Conservation (phyloP, 2,113 vertebrate genomes). For the Elachura formosa region DNA sequence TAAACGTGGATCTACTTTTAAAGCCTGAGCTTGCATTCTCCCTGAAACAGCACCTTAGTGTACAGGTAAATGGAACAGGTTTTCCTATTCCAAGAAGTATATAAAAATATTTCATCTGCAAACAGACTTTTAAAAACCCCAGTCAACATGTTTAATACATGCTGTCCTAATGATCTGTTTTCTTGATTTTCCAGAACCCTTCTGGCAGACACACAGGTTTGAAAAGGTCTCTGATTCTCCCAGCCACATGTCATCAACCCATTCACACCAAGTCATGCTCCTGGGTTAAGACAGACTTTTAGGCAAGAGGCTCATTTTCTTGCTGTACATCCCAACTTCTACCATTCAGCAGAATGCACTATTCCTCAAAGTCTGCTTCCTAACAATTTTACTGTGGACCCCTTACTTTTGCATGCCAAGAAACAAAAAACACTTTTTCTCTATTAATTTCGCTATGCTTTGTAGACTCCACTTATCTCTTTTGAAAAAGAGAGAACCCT, state of each 20-base stretch:
- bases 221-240: neutral
- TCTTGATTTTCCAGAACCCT: neutral
- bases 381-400: neutral
- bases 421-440: neutral
- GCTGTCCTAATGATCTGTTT: neutral
- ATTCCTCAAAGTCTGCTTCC: neutral
- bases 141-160: neutral
- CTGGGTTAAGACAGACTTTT: neutral
- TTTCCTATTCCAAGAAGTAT: neutral
- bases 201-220: neutral
- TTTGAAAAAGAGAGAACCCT: neutral
- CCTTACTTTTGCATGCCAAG: neutral
- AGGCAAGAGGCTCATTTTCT: neutral
- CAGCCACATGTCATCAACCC: accelerated
- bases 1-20: neutral
- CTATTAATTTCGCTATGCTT: neutral
- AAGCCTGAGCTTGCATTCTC: accelerated
- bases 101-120: neutral
- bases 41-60: neutral
- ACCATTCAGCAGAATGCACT: neutral
- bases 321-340: neutral
- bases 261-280: neutral
- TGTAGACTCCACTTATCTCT: neutral
- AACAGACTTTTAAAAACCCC: neutral
- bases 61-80: neutral